These are phyloP conservation scores for Lagorchestes hirsutus DNA, from an alignment of 2,797 vertebrate species.

Conservation along the genomic window DNA sequence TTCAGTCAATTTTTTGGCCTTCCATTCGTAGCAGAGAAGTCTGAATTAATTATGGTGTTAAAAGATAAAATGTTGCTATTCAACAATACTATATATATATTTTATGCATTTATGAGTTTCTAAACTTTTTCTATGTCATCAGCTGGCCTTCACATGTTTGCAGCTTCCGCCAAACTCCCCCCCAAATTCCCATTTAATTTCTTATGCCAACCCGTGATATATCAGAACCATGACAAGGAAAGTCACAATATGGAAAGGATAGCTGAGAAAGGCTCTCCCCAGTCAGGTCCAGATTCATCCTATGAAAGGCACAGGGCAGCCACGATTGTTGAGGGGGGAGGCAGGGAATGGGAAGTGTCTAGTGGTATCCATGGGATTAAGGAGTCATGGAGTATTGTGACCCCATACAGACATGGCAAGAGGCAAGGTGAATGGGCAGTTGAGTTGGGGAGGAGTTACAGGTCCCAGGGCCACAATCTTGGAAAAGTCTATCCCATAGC, in stretches of 20 bases:
- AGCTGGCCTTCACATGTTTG: not conserved
- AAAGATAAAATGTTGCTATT: too few relatives aligned
- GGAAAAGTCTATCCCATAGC: not conserved
- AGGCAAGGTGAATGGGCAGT: not conserved
- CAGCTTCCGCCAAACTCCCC: not conserved
- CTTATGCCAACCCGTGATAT: not conserved
- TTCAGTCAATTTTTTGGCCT: not conserved
- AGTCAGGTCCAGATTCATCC: not conserved
- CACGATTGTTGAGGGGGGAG: rapidly evolving
- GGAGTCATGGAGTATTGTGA: not conserved
- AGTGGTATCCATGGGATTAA: not conserved
- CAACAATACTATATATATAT: too few relatives aligned
- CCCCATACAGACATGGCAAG: not conserved
- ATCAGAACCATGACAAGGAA: not conserved
- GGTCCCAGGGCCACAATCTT: too few relatives aligned
- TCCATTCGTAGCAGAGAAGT: not conserved
- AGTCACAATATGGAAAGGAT: not conserved
- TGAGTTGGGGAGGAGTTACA: not conserved
- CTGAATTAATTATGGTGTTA: not conserved
- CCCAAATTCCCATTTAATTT: not conserved
- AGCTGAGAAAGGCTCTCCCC: not conserved
- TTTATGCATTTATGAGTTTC: not conserved
- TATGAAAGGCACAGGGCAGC: not conserved
- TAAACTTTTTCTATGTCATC: not conserved
- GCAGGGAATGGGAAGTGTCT: not conserved